Evolutionary conservation across 2,888 invertebrate genomes (phyloP), one percentile per base, ranked within the genome.

Genomic region (Diaprepes abbreviatus): DNA sequence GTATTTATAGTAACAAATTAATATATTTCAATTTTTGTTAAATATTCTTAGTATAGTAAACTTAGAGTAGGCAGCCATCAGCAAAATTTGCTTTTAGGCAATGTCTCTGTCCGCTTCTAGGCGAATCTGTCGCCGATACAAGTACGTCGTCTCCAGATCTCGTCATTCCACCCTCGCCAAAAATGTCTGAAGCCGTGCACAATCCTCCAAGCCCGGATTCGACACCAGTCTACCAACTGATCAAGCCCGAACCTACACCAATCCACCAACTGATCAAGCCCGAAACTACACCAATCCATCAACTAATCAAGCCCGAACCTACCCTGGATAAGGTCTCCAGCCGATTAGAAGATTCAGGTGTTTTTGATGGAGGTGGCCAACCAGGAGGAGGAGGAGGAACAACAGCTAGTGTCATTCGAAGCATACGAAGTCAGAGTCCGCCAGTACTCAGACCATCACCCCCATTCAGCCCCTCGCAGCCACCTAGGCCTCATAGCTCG

Each of bases 51-150:
- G 48, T 14, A 12, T 21, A 48, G 10, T 36, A 64, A 40, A 65
- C 59, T 43, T 67, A 58, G 64, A 48, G 45, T 68, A 72, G 70
- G 67, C 67, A 70, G 72, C 63, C 70, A 70, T 72, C 52, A 70
- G 31, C 67, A 65, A 70, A 66, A 73, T 83, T 80, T 82, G 75
- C 78, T 83, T 82, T 79, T 82, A 82, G 81, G 82, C 80, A 82
- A 81, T 82, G 78, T 80, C 79, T 83, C 81, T 87, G 81, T 88
- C 84, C 83, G 82, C 85, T 83, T 84, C 79, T 90, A 92, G 93
- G 93, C 87, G 95, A 95, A 89, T 95, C 94, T 85, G 92, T 94
- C 87, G 94, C 94, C 85, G 95, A 95, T 87, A 94, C 95, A 84
- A 94, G 93, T 85, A 94, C 94, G 84, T 94, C 95, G 84, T 95